Percentiles rank a stretch among this genome's conserved stretches.
These are phyloP conservation scores for Gymnopithys bicolor DNA, from an alignment of 2,797 vertebrate species.

Conservation along the genomic window DNA sequence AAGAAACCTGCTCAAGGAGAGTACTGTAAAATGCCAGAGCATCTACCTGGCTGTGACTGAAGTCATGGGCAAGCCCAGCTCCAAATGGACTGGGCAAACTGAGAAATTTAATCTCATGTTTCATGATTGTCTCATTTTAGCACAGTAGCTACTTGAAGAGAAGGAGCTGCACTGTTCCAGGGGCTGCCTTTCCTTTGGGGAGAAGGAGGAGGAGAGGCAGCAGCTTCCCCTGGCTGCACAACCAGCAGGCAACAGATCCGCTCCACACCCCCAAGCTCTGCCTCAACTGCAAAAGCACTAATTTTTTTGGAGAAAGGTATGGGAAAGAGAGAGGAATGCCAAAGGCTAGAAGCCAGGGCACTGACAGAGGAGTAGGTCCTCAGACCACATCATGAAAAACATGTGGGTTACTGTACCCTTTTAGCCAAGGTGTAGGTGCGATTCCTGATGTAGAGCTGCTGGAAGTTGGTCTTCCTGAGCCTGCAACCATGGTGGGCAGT, in stretches of 20 bases:
- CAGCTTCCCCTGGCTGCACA: not conserved
- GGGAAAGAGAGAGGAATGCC: not conserved
- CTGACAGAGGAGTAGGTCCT: not conserved
- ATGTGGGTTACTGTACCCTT: conserved; percentile 50
- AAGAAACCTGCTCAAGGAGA: not conserved
- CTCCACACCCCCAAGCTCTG: not conserved
- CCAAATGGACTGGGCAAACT: not conserved
- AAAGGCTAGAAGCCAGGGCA: not conserved
- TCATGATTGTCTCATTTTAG: not conserved
- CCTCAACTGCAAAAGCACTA: not conserved
- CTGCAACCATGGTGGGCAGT: conserved; percentile 33
- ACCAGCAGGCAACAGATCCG: not conserved
- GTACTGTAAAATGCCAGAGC: not conserved
- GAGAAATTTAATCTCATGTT: not conserved
- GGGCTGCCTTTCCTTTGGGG: not conserved
- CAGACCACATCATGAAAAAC: not conserved
- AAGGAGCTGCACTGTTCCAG: not conserved
- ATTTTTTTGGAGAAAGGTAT: not conserved
- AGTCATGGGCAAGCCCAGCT: not conserved
- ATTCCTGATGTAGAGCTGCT: conserved; percentile 63
- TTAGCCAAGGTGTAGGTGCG: conserved; percentile 70
- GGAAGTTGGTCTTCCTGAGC: conserved; percentile 53
- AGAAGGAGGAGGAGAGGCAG: not conserved
- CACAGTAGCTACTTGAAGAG: not conserved
- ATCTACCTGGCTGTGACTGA: not conserved